Percentiles rank a stretch among this genome's conserved stretches.
These are phyloP conservation scores for Calliphora vomitoria DNA, from an alignment of 2,888 invertebrate species.

Conservation along the genomic window DNA sequence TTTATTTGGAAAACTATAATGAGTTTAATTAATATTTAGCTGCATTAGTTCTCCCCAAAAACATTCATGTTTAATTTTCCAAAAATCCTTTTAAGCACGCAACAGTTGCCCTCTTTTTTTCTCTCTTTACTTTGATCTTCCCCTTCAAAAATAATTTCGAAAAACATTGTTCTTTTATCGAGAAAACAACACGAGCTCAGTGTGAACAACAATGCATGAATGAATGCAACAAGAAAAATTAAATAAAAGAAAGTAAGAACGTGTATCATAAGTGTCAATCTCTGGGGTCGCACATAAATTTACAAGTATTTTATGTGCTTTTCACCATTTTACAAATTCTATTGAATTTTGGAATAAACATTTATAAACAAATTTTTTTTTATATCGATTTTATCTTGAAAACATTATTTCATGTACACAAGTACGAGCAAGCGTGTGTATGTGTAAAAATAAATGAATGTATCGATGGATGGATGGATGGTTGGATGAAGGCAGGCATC, in stretches of 20 bases:
- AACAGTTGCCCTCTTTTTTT: conserved; percentile 12
- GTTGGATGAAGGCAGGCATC: conserved; percentile 32
- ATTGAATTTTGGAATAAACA: conserved; percentile 45
- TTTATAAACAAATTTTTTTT: conserved; percentile 27
- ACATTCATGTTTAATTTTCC: background rate
- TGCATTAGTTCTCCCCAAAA: background rate
- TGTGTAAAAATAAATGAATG: background rate
- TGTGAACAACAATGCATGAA: conserved; percentile 47
- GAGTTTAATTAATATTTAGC: background rate
- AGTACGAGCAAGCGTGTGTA: background rate
- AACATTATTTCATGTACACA: background rate
- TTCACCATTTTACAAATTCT: conserved; percentile 51
- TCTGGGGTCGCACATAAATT: conserved; percentile 42
- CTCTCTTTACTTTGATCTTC: conserved; percentile 6
- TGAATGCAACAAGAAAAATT: background rate
- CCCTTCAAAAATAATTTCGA: background rate
- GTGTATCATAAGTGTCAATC: conserved; percentile 45
- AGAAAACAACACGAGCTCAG: conserved; percentile 45
- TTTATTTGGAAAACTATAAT: background rate
- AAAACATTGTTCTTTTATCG: conserved; percentile 21
- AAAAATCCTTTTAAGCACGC: conserved; percentile 31
- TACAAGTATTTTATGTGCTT: conserved; percentile 41
- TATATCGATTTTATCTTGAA: conserved; percentile 47
- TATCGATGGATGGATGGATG: conserved; percentile 19
- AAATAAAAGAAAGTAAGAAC: conserved; percentile 10